Evolutionary conservation across 2,888 invertebrate genomes (phyloP).

Genomic region (Amphipoea oculea): DNA sequence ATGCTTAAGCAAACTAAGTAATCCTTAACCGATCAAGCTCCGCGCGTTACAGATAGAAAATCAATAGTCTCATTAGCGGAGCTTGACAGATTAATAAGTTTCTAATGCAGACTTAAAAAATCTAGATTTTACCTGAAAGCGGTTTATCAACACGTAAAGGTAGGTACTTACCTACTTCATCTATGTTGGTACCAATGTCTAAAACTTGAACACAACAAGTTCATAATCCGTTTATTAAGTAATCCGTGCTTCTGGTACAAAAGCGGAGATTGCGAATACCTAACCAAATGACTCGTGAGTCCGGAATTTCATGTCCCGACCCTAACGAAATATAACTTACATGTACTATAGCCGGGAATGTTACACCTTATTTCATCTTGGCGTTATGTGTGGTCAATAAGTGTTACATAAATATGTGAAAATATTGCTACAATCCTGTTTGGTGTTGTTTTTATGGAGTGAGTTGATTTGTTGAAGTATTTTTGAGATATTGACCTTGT

Average conservation of each 20-base stretch:
- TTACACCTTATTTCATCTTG: slow-evolving; percentile 2
- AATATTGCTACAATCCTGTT: slow-evolving; percentile 20
- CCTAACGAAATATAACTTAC: slow-evolving; percentile 41
- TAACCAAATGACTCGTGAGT: slow-evolving; percentile 26
- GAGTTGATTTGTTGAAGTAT: slow-evolving; percentile 12
- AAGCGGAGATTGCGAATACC: slow-evolving; percentile 41
- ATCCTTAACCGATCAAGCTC: too few relatives aligned
- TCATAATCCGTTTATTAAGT: slow-evolving; percentile 14
- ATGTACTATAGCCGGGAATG: slow-evolving; percentile 13
- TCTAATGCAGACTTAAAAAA: background rate
- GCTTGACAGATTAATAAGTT: too few relatives aligned
- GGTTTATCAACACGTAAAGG: background rate
- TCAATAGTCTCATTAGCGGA: too few relatives aligned
- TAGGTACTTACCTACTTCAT: background rate
- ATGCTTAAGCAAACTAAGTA: background rate
- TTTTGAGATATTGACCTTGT: background rate
- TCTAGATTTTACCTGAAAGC: background rate
- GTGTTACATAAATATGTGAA: slow-evolving; percentile 38
- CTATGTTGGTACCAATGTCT: background rate
- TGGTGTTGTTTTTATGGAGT: slow-evolving; percentile 15
- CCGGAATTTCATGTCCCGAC: slow-evolving; percentile 24
- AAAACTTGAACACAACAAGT: background rate
- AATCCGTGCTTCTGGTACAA: slow-evolving; percentile 12
- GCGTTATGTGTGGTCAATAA: slow-evolving; percentile 34
- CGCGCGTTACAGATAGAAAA: too few relatives aligned